Evolutionary conservation across 2,888 invertebrate genomes (phyloP).

Genomic region (Mesochorus sp.): DNA sequence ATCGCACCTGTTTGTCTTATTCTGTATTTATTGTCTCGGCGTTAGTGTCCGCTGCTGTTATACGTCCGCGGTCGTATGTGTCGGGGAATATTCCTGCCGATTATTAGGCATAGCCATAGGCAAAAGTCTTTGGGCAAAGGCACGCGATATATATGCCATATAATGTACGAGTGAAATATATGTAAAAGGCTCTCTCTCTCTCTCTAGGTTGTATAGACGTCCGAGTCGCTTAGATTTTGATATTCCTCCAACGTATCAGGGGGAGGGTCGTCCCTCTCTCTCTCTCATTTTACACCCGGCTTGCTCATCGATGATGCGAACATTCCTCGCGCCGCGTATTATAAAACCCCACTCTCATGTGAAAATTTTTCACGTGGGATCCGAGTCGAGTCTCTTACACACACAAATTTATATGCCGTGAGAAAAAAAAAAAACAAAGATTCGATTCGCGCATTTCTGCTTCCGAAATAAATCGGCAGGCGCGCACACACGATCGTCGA

Average conservation of each 20-base stretch:
- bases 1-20: constrained; percentile 61
- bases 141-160: constrained; percentile 64
- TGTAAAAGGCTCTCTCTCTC: too few relatives aligned
- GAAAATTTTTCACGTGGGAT: constrained; percentile 59
- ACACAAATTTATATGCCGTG: constrained; percentile 16
- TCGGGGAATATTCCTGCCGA: constrained; percentile 77
- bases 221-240: constrained; percentile 73
- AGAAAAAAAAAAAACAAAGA: too few relatives aligned
- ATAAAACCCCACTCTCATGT: constrained; percentile 33
- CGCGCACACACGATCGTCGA: too few relatives aligned
- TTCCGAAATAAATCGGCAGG: too few relatives aligned
- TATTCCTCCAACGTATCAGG: constrained; percentile 75
- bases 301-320: constrained; percentile 50
- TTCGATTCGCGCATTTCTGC: too few relatives aligned
- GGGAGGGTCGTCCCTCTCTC: constrained; percentile 36
- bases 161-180: too few relatives aligned
- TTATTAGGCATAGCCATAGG: constrained; percentile 79
- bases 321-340: constrained; percentile 50
- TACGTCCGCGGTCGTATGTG: constrained; percentile 66
- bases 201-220: background rate
- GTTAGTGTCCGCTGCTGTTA: background rate
- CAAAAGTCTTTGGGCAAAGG: constrained; percentile 69
- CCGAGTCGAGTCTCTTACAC: too few relatives aligned
- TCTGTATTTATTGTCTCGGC: constrained; percentile 42
- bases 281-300: background rate